Evolutionary conservation across 1,140 invertebrate species (phyloP).

Genomic region (Drosophila persimilis): DNA sequence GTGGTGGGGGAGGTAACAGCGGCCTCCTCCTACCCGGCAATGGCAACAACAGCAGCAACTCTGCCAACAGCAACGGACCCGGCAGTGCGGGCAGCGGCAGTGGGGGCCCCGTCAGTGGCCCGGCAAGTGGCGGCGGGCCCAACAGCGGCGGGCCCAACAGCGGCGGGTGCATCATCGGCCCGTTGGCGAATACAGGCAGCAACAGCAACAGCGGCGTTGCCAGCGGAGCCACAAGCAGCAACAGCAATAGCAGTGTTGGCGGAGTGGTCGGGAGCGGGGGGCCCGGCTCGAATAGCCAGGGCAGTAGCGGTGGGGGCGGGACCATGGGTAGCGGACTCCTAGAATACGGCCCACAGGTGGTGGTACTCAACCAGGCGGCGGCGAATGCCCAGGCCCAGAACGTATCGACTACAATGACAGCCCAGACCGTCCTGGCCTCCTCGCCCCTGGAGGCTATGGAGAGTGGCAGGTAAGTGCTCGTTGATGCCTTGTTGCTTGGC

Average conservation of each 20-base stretch:
- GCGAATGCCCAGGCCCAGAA: slow-evolving; percentile 49
- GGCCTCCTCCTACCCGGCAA: slow-evolving; percentile 13
- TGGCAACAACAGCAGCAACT: slow-evolving; percentile 62
- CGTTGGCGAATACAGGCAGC: background rate
- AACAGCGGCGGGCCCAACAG: slow-evolving; percentile 44
- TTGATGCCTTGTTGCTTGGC: no score
- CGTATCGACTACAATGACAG: slow-evolving; percentile 68
- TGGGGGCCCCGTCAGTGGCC: slow-evolving; percentile 18
- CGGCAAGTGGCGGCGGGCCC: slow-evolving; percentile 41
- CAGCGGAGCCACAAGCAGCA: slow-evolving; percentile 45
- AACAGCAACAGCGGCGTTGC: slow-evolving; percentile 49
- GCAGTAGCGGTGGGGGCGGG: slow-evolving; percentile 32
- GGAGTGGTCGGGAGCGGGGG: slow-evolving; percentile 34
- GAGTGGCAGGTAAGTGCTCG: slow-evolving; percentile 66
- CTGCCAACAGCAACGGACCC: slow-evolving; percentile 63
- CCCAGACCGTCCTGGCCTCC: slow-evolving; percentile 57
- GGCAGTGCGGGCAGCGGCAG: slow-evolving; percentile 67
- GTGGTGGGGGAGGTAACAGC: slow-evolving; percentile 36
- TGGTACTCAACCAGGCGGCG: slow-evolving; percentile 25
- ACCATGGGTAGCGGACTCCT: slow-evolving; percentile 30
- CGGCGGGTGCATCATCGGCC: slow-evolving; percentile 17
- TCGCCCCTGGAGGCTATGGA: slow-evolving; percentile 77
- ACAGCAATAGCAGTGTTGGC: slow-evolving; percentile 48
- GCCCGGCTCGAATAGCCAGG: slow-evolving; percentile 40
- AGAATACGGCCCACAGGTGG: slow-evolving; percentile 47